Conservation (phyloP, 2,888 invertebrate genomes). For the Perdita meconis region DNA sequence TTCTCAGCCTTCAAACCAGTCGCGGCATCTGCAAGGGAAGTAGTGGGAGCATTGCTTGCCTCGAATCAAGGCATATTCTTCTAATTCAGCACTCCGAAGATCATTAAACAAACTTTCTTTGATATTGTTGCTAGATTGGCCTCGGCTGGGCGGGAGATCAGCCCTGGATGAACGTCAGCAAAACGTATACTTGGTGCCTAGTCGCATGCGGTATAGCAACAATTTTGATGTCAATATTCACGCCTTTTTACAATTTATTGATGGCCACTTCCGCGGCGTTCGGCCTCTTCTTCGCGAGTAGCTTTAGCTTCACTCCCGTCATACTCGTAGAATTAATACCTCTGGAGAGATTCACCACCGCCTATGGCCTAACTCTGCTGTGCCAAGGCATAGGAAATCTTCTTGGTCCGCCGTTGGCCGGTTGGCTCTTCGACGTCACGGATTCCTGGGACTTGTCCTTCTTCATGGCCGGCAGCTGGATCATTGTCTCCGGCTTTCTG, state of each 20-base stretch:
- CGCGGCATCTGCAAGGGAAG: too few species aligned
- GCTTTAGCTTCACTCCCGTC: constrained; percentile 95
- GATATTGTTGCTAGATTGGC: constrained; percentile 86
- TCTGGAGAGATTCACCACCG: constrained; percentile 95
- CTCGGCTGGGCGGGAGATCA: constrained; percentile 96
- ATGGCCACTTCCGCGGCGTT: constrained; percentile 88
- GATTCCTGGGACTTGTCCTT: constrained; percentile 92
- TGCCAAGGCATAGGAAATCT: constrained; percentile 97
- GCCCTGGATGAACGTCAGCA: constrained; percentile 91
- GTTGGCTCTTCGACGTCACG: constrained; percentile 89
- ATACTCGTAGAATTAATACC: constrained; percentile 95
- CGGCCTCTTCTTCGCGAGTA: constrained; percentile 96
- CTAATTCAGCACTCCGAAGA: neutral
- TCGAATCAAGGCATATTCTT: too few species aligned
- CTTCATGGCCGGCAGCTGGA: constrained; percentile 92
- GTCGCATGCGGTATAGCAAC: constrained; percentile 88
- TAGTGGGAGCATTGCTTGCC: too few species aligned
- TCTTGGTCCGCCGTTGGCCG: constrained; percentile 96
- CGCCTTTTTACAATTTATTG: constrained; percentile 85
- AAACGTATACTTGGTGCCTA: constrained; percentile 93
- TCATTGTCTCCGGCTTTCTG: constrained; percentile 90
- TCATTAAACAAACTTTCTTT: neutral
- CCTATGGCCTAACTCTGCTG: constrained; percentile 94
- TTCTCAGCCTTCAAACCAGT: too few species aligned
- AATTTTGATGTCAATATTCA: constrained; percentile 87